Percentiles rank a stretch among this genome's conserved stretches.
phyloP scores from a whole-genome alignment of 2,888 invertebrate genomes.

The Melieria picta region DNA sequence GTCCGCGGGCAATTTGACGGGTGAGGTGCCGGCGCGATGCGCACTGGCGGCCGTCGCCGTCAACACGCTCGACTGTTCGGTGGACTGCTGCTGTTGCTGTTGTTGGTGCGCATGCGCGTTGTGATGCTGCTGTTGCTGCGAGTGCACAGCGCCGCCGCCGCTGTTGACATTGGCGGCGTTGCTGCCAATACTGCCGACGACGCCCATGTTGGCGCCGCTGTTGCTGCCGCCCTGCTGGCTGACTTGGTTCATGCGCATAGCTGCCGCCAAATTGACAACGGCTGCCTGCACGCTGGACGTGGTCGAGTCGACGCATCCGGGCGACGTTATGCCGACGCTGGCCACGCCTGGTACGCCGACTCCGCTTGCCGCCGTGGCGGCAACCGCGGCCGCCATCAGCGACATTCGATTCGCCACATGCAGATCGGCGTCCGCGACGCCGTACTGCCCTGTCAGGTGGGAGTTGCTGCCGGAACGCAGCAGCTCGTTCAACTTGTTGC shows the following conservation, averaged over 20 bases:
- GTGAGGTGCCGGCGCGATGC: conserved; percentile 46
- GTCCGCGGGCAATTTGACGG: conserved; percentile 51
- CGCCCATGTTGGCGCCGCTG: conserved; percentile 16
- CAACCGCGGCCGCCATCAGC: conserved; percentile 71
- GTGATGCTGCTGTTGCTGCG: conserved; percentile 43
- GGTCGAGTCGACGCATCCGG: conserved; percentile 65
- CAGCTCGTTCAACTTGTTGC: conserved; percentile 68
- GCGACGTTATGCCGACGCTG: conserved; percentile 66
- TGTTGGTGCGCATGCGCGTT: too few relatives aligned
- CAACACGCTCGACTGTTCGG: conserved; percentile 9
- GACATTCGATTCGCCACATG: conserved; percentile 74
- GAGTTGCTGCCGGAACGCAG: conserved; percentile 46
- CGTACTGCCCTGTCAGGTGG: conserved; percentile 66
- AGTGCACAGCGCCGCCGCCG: conserved; percentile 39
- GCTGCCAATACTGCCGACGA: conserved; percentile 1
- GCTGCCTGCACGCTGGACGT: conserved; percentile 73
- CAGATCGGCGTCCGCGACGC: conserved; percentile 64
- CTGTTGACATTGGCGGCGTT: conserved; percentile 8
- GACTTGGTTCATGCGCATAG: conserved; percentile 73
- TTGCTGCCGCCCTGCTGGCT: conserved; percentile 40
- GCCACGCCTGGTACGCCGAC: conserved; percentile 61
- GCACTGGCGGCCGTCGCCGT: too few relatives aligned
- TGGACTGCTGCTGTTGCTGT: conserved; percentile 33
- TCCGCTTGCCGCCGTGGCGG: conserved; percentile 46
- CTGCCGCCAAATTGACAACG: conserved; percentile 79